Evolutionary conservation across 2,797 vertebrate genomes (phyloP).

Genomic region (Columba guinea): DNA sequence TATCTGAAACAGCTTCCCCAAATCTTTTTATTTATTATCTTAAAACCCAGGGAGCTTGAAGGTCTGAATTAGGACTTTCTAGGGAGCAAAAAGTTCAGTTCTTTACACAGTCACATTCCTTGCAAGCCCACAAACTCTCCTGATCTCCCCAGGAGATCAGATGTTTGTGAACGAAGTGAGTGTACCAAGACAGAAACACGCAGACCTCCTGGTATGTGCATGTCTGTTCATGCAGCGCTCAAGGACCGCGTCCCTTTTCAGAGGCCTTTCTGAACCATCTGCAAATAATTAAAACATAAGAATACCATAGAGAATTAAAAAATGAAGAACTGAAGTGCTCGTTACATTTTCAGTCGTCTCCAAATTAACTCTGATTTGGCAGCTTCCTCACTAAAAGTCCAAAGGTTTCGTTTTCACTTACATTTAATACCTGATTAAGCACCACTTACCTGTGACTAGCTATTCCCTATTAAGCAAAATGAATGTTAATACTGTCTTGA

Average conservation of each 20-base stretch:
- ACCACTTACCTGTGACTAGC: neutral
- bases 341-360: conserved; percentile 14
- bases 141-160: neutral
- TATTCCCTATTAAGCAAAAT: conserved; percentile 2
- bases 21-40: neutral
- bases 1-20: neutral
- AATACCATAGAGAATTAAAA: neutral
- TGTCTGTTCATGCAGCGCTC: neutral
- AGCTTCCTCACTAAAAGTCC: conserved; percentile 3
- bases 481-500: conserved; percentile 11
- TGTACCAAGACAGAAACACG: neutral
- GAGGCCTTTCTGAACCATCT: neutral
- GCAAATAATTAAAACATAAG: neutral
- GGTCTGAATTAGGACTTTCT: neutral
- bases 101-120: neutral
- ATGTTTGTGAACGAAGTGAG: neutral
- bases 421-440: conserved; percentile 47
- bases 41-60: neutral
- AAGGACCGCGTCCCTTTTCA: neutral
- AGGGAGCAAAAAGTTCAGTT: neutral
- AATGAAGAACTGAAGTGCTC: neutral
- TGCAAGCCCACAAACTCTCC: neutral
- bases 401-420: conserved; percentile 4
- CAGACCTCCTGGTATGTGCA: neutral
- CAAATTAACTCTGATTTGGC: conserved; percentile 46